Evolutionary conservation across 2,113 vertebrate genomes (phyloP).

Genomic region (Anhinga anhinga): DNA sequence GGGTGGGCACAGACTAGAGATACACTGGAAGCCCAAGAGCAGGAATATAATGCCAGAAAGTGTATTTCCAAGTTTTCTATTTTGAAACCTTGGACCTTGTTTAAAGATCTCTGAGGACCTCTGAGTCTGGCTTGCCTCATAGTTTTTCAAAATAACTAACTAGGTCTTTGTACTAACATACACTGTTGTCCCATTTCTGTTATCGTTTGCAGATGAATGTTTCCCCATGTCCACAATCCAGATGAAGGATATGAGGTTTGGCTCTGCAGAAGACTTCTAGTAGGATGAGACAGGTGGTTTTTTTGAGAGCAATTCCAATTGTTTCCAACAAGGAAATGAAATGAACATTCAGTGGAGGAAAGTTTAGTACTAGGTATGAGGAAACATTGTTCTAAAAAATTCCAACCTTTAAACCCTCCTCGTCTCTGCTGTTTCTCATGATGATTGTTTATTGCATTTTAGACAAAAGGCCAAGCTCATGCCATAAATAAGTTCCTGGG

Average conservation of each 20-base stretch:
- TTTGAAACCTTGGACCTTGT: neutral
- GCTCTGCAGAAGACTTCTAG: neutral
- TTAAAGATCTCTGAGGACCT: neutral
- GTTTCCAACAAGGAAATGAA: conserved; percentile 18
- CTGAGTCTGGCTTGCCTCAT: neutral
- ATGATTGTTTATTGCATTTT: conserved; percentile 22
- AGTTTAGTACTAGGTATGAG: conserved; percentile 8
- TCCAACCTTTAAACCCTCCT: conserved; percentile 35
- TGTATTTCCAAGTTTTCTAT: neutral
- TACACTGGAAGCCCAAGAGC: neutral
- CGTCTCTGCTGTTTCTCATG: neutral
- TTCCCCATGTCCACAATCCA: neutral
- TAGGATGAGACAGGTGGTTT: neutral
- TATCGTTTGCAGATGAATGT: neutral
- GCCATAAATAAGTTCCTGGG: neutral
- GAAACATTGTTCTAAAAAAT: conserved; percentile 33
- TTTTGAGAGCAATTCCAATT: neutral
- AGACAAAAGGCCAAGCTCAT: neutral
- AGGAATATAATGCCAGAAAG: neutral
- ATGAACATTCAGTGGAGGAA: neutral
- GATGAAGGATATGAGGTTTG: accelerated
- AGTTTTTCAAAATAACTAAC: neutral
- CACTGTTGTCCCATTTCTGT: accelerated
- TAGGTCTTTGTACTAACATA: neutral
- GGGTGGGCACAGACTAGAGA: accelerated